Conservation (phyloP, 2,888 invertebrate species). For the Rhagonycha lutea region DNA sequence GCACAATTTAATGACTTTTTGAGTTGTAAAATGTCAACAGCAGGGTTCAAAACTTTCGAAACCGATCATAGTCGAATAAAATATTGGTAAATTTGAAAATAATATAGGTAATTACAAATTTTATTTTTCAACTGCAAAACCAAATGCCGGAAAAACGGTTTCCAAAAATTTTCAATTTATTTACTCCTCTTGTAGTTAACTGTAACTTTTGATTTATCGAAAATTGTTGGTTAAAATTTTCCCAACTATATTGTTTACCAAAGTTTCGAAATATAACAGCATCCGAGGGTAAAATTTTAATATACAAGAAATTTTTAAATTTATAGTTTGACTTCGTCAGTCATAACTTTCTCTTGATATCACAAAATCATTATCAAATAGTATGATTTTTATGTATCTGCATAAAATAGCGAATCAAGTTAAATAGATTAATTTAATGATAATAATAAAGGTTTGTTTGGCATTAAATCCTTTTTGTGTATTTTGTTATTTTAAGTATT, state of each 20-base stretch:
- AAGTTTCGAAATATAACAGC: background rate
- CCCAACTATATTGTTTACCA: background rate
- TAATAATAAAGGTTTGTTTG: background rate
- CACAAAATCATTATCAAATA: background rate
- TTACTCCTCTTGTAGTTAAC: background rate
- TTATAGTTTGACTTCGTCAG: background rate
- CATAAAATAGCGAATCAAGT: background rate
- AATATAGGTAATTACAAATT: no score
- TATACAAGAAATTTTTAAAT: background rate
- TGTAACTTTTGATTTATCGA: background rate
- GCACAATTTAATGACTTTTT: no score
- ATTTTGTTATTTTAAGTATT: constrained; percentile 14
- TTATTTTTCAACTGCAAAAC: no score
- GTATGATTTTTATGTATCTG: background rate
- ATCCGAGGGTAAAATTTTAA: background rate
- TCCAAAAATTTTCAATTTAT: background rate
- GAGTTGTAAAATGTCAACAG: no score
- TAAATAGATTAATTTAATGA: background rate
- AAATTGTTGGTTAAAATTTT: background rate
- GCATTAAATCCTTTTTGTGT: background rate
- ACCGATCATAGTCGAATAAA: no score
- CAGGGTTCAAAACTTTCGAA: no score
- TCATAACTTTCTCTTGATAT: background rate
- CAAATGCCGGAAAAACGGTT: no score
- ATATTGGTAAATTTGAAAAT: no score